Evolutionary conservation across 2,888 invertebrate genomes (phyloP).

Genomic region (Portevinia maculata): DNA sequence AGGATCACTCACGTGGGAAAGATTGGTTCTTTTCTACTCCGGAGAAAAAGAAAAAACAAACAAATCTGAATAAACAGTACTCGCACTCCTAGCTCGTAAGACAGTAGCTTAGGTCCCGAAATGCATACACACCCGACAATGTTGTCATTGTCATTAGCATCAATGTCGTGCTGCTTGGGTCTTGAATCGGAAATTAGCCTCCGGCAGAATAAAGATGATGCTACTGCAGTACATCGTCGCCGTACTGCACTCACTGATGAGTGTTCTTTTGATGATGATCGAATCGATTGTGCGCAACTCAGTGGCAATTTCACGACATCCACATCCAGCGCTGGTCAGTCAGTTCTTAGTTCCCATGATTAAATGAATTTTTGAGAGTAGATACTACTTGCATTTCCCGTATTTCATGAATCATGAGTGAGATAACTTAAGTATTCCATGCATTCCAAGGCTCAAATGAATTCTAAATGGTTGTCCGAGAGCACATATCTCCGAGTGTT

Average conservation of each 20-base stretch:
- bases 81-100: neutral
- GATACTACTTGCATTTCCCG: no score
- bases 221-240: conserved; percentile 11
- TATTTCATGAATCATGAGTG: conserved; percentile 53
- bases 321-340: conserved; percentile 11
- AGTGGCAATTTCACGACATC: conserved; percentile 45
- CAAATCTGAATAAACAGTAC: conserved; percentile 9
- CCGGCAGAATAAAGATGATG: conserved; percentile 48
- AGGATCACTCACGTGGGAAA: conserved; percentile 72
- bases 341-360: conserved; percentile 59
- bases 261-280: conserved; percentile 30
- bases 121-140: conserved; percentile 34
- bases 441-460: conserved; percentile 20
- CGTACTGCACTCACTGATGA: conserved; percentile 40
- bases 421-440: conserved; percentile 10
- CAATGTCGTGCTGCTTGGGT: conserved; percentile 64
- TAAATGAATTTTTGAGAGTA: no score
- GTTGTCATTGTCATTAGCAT: conserved; percentile 69
- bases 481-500: conserved; percentile 27
- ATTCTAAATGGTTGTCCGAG: conserved; percentile 12
- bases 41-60: no score
- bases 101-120: conserved; percentile 37
- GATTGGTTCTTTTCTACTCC: conserved; percentile 18
- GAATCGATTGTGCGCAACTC: conserved; percentile 57
- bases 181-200: conserved; percentile 68